Evolutionary conservation across 2,113 vertebrate genomes (phyloP).

Genomic region (Acinonyx jubatus): DNA sequence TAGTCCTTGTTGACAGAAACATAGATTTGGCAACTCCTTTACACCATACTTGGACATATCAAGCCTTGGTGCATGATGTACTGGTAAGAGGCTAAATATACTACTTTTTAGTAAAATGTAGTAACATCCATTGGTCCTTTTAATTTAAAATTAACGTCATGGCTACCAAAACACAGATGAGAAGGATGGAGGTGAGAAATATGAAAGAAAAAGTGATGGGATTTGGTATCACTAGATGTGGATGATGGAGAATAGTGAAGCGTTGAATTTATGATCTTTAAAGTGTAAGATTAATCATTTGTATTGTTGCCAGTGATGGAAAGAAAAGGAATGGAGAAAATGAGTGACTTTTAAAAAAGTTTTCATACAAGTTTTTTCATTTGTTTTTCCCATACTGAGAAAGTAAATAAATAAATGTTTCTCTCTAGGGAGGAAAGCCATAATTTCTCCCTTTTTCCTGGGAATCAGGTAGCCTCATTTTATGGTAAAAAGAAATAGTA

Average conservation of each 20-base stretch:
- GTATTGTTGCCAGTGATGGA: not conserved
- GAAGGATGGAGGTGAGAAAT: not conserved
- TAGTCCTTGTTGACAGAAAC: slow-evolving; percentile 97
- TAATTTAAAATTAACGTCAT: slow-evolving; percentile 3
- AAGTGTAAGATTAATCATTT: not conserved
- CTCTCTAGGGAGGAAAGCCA: not conserved
- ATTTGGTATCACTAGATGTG: not conserved
- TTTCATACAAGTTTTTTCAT: not conserved
- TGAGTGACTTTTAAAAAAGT: not conserved
- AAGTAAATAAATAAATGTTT: slow-evolving; percentile 43
- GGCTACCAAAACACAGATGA: slow-evolving; percentile 24
- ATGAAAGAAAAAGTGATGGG: not conserved
- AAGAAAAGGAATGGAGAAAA: not conserved
- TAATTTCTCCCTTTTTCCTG: not conserved
- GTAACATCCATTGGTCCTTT: slow-evolving; percentile 17
- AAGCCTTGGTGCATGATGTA: slow-evolving; percentile 98
- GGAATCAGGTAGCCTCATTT: slow-evolving; percentile 12
- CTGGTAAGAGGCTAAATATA: slow-evolving; percentile 90
- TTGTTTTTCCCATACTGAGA: not conserved
- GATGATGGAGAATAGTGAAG: not conserved
- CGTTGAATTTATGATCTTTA: slow-evolving; percentile 37
- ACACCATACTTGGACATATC: slow-evolving; percentile 99
- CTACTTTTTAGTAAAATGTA: slow-evolving; percentile 69
- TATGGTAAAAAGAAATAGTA: not conserved
- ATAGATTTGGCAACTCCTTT: slow-evolving; percentile 98